A percentile compares a stretch with the other conserved stretches of the same genome.
phyloP scores from a whole-genome alignment of 1,140 invertebrate species.

The Drosophila miranda region DNA sequence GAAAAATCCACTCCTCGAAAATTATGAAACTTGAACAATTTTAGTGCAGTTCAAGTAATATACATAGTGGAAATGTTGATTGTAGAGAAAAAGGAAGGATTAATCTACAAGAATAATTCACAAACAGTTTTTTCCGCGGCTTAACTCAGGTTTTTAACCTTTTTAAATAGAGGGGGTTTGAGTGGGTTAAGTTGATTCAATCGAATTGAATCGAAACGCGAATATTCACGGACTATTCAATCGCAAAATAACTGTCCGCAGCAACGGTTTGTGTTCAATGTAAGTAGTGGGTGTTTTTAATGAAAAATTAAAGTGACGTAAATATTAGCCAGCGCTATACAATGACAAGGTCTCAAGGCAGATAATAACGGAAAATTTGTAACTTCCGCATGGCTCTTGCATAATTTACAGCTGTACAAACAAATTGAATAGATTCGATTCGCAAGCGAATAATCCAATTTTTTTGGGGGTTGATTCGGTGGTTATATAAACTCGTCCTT shows the following conservation, averaged over 20 bases:
- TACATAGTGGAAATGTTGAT: too few species aligned
- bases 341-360: conserved; percentile 5
- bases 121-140: too few species aligned
- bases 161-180: too few species aligned
- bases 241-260: conserved; percentile 60
- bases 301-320: conserved; percentile 57
- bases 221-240: conserved; percentile 33
- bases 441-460: conserved; percentile 15
- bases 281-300: conserved; percentile 57
- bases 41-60: too few species aligned
- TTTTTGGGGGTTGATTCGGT: conserved; percentile 67
- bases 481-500: conserved; percentile 70
- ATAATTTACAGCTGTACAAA: conserved; percentile 27
- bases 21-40: too few species aligned
- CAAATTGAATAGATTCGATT: background rate
- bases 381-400: conserved; percentile 28
- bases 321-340: conserved; percentile 44
- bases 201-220: too few species aligned
- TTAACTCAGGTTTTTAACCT: too few species aligned
- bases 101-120: too few species aligned
- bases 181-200: too few species aligned
- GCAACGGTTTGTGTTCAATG: conserved; percentile 74
- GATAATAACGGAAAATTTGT: background rate
- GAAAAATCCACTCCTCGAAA: too few species aligned
- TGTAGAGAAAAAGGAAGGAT: too few species aligned